Percentiles rank a stretch among this genome's conserved stretches.
Conservation (phyloP, 2,797 vertebrate genomes). For the Danionella dracula region DNA sequence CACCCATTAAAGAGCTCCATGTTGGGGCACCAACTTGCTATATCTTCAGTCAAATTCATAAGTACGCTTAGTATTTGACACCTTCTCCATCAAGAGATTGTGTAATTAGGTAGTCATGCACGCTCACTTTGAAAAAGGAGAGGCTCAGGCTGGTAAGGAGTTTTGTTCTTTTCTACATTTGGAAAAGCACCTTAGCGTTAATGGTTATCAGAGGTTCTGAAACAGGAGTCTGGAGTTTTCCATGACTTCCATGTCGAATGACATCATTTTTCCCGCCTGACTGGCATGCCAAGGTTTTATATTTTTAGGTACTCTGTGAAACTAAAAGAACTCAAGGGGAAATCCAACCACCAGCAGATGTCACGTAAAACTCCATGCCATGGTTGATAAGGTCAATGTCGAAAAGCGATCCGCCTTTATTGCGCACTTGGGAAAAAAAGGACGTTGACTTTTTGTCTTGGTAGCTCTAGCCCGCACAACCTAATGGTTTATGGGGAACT, state of each 20-base stretch:
- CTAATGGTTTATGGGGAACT: no score
- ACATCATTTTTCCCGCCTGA: slow-evolving; percentile 64
- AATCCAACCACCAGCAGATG: slow-evolving; percentile 43
- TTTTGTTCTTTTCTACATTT: slow-evolving; percentile 61
- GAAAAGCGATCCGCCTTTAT: background rate
- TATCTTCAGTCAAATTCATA: slow-evolving; percentile 19
- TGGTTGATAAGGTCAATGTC: slow-evolving; percentile 9
- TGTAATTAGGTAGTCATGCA: slow-evolving; percentile 17
- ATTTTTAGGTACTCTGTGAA: slow-evolving; percentile 69
- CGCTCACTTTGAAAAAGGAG: slow-evolving; percentile 2
- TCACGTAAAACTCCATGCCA: slow-evolving; percentile 1
- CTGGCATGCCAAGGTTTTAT: slow-evolving; percentile 57
- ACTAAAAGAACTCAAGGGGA: slow-evolving; percentile 59
- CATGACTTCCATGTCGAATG: slow-evolving; percentile 67
- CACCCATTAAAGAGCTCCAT: slow-evolving; percentile 21
- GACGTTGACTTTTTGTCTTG: no score
- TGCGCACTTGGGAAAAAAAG: background rate
- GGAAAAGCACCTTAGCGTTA: slow-evolving; percentile 58
- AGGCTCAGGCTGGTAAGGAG: background rate
- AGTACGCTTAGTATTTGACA: slow-evolving; percentile 31
- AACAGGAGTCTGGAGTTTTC: slow-evolving; percentile 65
- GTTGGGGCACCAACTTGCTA: slow-evolving; percentile 21
- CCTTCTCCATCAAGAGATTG: background rate
- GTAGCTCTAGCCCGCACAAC: no score
- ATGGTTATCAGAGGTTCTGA: slow-evolving; percentile 68